phyloP scores from a whole-genome alignment of 2,113 vertebrate genomes.

The Hemiscyllium ocellatum region DNA sequence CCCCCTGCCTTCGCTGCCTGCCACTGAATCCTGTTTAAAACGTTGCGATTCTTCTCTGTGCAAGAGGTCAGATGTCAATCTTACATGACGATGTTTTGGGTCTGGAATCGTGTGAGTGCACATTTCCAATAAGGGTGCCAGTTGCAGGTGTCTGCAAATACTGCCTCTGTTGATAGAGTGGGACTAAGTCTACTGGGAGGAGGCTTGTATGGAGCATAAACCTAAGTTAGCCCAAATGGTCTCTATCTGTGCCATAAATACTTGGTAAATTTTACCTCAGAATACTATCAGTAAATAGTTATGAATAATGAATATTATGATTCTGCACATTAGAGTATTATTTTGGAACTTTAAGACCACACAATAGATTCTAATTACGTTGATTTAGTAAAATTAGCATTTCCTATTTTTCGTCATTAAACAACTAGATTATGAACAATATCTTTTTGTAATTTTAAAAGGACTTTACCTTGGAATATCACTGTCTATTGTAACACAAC shows the following conservation, averaged over 20 bases:
- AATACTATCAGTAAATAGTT: too few species aligned
- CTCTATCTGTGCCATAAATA: background rate
- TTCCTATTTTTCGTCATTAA: background rate
- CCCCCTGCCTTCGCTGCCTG: too few species aligned
- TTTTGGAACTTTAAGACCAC: background rate
- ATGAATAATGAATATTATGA: too few species aligned
- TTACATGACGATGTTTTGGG: too few species aligned
- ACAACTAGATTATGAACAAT: background rate
- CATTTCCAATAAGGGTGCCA: too few species aligned
- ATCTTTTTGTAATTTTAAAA: background rate
- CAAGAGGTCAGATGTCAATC: too few species aligned
- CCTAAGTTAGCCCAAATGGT: background rate
- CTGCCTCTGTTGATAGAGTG: background rate
- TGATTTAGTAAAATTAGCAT: background rate
- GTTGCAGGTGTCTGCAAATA: too few species aligned
- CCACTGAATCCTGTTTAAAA: too few species aligned
- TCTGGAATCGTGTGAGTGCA: too few species aligned
- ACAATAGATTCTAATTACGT: background rate
- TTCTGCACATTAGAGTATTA: too few species aligned
- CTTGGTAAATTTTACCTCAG: too few species aligned
- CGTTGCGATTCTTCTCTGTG: too few species aligned
- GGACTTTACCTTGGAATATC: conserved; percentile 82
- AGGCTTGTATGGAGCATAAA: background rate
- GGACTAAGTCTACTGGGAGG: background rate
- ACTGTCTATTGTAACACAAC: conserved; percentile 80